Base-by-base conservation (phyloP, 2,797 vertebrate genomes). In the Onychomys torridus region DNA sequence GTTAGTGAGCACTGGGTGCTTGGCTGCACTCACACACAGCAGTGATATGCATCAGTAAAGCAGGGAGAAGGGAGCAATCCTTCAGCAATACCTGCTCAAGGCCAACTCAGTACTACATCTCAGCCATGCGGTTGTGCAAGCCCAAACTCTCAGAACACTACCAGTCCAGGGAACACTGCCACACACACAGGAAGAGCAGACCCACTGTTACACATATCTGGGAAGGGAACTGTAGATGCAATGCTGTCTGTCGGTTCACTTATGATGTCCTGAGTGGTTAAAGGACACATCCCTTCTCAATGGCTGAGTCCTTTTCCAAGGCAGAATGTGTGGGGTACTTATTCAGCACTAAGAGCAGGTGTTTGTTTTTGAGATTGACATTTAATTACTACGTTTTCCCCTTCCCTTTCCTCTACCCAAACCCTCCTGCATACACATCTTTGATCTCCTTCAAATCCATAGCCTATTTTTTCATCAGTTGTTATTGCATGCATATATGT, bases 11-110 rank as follows among this genome's bases (percentile, higher is more conserved):
- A 14, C 37, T 87, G 71, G 43, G 76, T 40, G 92, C 95, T 95
- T 93, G 46, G 17, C 69, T 95, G 92, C 63, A 6, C 78, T 94
- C 94, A 34, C 63, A 67, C 43, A 76, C 85, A 94, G 43, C 94
- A 59, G 8, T 21, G 78, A 92, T 71, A 81, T 11, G 49, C 59
- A 59, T 73, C 78, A 27, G 82, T 91, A 95, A 97, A 94, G 40
- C 57, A 63, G 3, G 6, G 40, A 93, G 90, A 95, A 92, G 52
- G 37, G 61, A 79, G 81, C 49, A 37, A 87, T 92, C 55, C 52
- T 96, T 97, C 92, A 87, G 81, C 37, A 63, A 32, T 23, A 95
- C 59, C 67, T 46, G 57, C 75, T 63, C 75, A 34, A 61, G 49
- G 34, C 91, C 85, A 92, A 16, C 63, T 40, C 57, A 21, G 23